phyloP scores from a whole-genome alignment of 2,113 vertebrate genomes.

The Columba livia region DNA sequence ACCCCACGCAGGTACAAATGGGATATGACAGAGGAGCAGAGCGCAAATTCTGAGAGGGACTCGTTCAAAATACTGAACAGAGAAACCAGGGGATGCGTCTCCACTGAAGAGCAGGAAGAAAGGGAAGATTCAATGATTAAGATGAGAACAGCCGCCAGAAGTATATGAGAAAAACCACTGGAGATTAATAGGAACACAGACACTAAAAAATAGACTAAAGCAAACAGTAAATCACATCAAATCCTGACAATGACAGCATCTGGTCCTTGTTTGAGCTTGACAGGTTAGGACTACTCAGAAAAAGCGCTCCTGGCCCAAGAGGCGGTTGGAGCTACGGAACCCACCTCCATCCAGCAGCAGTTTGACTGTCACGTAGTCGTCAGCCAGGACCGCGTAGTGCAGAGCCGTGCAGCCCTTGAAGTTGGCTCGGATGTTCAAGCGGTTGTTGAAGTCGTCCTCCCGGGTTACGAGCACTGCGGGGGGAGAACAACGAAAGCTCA shows the following conservation, averaged over 20 bases:
- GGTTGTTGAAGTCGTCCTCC: constrained; percentile 94
- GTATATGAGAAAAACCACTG: neutral
- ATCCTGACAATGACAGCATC: rapidly evolving
- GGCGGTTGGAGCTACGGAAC: neutral
- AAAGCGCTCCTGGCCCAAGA: neutral
- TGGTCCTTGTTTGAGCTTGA: neutral
- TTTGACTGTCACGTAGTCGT: constrained; percentile 79
- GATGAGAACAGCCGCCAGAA: neutral
- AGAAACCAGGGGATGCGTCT: neutral
- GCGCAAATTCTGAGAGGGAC: neutral
- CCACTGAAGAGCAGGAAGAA: neutral
- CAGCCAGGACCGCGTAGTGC: constrained; percentile 90
- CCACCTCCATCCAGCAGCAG: constrained; percentile 89
- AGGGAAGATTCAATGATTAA: neutral
- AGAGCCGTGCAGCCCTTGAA: constrained; percentile 92
- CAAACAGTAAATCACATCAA: neutral
- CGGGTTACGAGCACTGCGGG: constrained; percentile 88
- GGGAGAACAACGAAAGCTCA: neutral
- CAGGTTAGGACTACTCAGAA: neutral
- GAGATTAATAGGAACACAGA: neutral
- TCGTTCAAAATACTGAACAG: neutral
- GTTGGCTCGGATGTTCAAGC: constrained; percentile 89
- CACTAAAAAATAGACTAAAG: neutral
- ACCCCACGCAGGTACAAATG: no score
- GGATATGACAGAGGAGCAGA: neutral